These are phyloP conservation scores for Notiomystis cincta DNA, from an alignment of 2,113 vertebrate species.

Conservation along the genomic window DNA sequence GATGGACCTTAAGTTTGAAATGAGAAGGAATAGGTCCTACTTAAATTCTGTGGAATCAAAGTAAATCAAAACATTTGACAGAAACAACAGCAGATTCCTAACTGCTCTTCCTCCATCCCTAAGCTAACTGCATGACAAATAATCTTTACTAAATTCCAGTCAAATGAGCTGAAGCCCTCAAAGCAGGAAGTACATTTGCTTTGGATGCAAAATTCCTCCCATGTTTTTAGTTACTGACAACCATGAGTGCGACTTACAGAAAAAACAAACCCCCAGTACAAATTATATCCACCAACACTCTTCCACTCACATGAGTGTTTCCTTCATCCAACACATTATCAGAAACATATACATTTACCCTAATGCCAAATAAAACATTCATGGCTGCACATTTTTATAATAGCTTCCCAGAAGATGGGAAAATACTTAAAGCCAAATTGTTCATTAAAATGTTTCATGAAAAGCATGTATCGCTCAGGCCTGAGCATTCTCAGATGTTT, in stretches of 20 bases:
- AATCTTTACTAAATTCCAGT: not conserved
- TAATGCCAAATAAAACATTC: conserved; percentile 29
- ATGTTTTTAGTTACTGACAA: not conserved
- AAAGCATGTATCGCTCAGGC: not conserved
- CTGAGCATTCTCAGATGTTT: not conserved
- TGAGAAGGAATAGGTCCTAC: not conserved
- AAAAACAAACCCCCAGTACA: not conserved
- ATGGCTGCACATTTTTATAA: not conserved
- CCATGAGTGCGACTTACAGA: not conserved
- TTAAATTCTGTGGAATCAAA: not conserved
- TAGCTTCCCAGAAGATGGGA: not conserved
- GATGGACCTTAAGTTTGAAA: not conserved
- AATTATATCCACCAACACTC: not conserved
- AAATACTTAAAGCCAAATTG: not conserved
- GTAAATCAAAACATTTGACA: not conserved
- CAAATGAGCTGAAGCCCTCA: not conserved
- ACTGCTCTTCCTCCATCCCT: not conserved
- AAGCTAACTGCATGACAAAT: not conserved
- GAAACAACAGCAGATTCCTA: not conserved
- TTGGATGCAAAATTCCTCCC: not conserved
- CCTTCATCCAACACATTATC: conserved; percentile 21
- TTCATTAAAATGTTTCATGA: not conserved
- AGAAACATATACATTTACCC: not conserved
- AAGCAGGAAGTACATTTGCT: conserved; percentile 2
- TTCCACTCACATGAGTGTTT: not conserved